A percentile compares a stretch with the other conserved stretches of the same genome.
Conservation (phyloP, 2,797 vertebrate species). For the Rhinella marina region DNA sequence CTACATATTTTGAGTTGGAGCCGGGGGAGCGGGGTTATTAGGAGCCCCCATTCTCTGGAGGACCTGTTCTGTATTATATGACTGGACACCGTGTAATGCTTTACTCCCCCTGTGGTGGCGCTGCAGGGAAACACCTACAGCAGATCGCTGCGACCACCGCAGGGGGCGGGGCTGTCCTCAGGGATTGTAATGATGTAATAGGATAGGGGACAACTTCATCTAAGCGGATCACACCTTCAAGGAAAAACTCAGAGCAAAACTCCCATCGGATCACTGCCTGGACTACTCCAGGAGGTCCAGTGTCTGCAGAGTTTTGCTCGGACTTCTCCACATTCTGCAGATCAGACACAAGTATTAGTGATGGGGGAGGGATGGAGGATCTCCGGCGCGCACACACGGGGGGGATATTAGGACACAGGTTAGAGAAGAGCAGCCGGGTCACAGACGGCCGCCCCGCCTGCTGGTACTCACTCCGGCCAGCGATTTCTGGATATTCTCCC, state of each 20-base stretch:
- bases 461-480: slow-evolving; percentile 91
- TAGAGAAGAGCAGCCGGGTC: slow-evolving; percentile 9
- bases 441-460: slow-evolving; percentile 63
- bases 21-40: no score
- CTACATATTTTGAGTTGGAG: no score
- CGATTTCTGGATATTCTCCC: slow-evolving; percentile 98
- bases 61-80: no score
- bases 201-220: no score
- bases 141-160: no score
- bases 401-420: neutral
- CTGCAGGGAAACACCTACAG: no score
- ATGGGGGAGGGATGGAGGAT: neutral
- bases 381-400: neutral
- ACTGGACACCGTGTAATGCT: no score
- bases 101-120: no score
- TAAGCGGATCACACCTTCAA: neutral
- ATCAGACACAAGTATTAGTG: neutral
- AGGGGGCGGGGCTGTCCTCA: no score
- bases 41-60: no score
- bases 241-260: neutral
- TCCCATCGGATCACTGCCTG: neutral
- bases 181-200: no score
- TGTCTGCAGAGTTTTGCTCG: neutral
- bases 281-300: neutral
- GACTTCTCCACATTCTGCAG: neutral